These are phyloP conservation scores for Emydura subglobosa DNA, from an alignment of 2,113 vertebrate species.

Conservation along the genomic window DNA sequence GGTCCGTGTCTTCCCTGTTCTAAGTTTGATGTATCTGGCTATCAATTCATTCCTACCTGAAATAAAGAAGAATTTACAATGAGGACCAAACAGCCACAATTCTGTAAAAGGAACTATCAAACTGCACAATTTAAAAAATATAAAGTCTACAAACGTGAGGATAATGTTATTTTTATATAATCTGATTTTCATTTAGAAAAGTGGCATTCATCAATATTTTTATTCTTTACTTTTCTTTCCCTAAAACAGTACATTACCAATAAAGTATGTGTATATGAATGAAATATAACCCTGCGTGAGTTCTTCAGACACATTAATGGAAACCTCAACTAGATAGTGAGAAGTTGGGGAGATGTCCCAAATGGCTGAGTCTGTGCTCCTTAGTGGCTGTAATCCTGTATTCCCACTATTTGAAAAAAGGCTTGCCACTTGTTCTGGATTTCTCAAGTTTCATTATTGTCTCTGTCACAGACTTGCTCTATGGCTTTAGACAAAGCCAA, in stretches of 20 bases:
- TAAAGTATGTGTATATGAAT: fast-evolving
- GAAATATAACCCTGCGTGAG: fast-evolving
- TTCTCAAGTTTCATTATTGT: neutral
- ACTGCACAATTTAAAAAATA: neutral
- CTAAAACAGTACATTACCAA: neutral
- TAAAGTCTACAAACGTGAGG: fast-evolving
- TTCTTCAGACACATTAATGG: neutral
- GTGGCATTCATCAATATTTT: neutral
- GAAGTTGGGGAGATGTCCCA: neutral
- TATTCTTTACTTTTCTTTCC: neutral
- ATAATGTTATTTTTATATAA: neutral
- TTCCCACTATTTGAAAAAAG: neutral
- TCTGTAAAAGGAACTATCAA: neutral
- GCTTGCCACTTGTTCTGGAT: neutral
- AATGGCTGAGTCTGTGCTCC: neutral
- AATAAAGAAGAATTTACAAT: constrained; percentile 79
- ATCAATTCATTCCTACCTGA: constrained; percentile 99
- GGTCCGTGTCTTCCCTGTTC: constrained; percentile 98
- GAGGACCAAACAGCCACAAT: constrained; percentile 49
- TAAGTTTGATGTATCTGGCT: constrained; percentile 99
- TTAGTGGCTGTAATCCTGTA: neutral
- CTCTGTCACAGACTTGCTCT: neutral
- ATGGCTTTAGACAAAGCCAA: neutral
- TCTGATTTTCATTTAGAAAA: neutral
- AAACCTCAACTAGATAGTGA: neutral